Base-by-base conservation (phyloP, 2,797 vertebrate species). In the Coreius guichenoti region DNA sequence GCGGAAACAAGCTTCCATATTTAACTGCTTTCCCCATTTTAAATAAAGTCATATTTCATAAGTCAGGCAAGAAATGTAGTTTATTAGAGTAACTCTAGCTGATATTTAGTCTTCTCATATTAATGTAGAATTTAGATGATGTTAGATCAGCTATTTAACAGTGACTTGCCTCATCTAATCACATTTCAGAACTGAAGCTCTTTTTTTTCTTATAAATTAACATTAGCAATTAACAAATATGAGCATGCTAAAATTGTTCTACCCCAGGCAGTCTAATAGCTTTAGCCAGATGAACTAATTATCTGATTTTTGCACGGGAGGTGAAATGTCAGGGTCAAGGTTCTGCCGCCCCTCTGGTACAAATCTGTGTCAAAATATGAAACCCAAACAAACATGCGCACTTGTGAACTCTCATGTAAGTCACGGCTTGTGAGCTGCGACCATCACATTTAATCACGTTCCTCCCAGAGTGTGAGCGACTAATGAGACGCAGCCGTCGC, bases 271-370 rank as follows among this genome's bases (percentile, higher is more conserved):
- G 17, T 47, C 21, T 51, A 81, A 68, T 81, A 68, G 79, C 8
- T 43, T 70, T 43, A 70, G 63, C 65, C 63, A 54, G 47, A 68
- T 69, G 1, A 69, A 39, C 49, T n/a, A 36, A 39, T 70, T 70
- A 69, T 45, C 31, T 0, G 23, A 58, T 82, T 58, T 58, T 58
- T 43, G 36, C 16, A 21, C 68, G 3, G 51, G 12, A 23, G 68
- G 36, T 61, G 56, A 80, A 63, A 87, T 61, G 77, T 87, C 76
- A 84, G 36, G 76, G 82, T 80, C 82, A 87, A 83, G 69, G 76
- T 84, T 63, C 26, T 29, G 14, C 29, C 13, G 0, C 26, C 36
- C 56, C 54, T 68, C 79, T 81, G 43, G 77, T 80, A 49, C 21
- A 8, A 39, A 33, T 47, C 33, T 8, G 13, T 75, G 43, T 81